Base-by-base conservation (phyloP, 2,888 invertebrate genomes). In the Lasioglossum leucozonium region DNA sequence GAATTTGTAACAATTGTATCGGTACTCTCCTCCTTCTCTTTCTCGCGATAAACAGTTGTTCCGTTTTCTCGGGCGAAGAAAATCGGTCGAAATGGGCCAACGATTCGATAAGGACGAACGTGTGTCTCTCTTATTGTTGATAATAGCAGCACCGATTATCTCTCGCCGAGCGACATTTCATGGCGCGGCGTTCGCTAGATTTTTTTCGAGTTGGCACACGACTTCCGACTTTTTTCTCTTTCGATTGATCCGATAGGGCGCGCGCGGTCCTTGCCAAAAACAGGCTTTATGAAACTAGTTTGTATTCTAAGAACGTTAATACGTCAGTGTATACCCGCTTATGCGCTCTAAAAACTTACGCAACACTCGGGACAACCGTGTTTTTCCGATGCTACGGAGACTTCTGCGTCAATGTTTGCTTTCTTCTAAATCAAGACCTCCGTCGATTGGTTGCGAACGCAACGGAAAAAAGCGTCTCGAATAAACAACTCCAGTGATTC, bases 251-350 rank as follows among this genome's bases (percentile, higher is more conserved):
- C 73, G 16, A 67, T 34, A 67, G 42, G 16, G 16, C 1, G 47
- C 10, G n/a, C n/a, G n/a, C n/a, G 37, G 34, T 42, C 11, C 22
- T 26, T 81, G 67, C 81, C 81, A 73, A 73, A 78, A 69, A 37
- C 6, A 40, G 51, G 22, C 74, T 75, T 62, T 65, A 75, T 30
- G 26, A 44, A 65, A 34, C 62, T 26, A 40, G 74, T 71, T 80
- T 37, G 37, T 71, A 81, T 62, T 72, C n/a, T 3, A 30, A 5
- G 47, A 42, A 34, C 47, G 75, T 81, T 65, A 55, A 55, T 67
- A 67, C 37, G 67, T 65, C 65, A 34, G 34, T 62, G 30, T 37
- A 42, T 42, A 80, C 67, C 11, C 16, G 26, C 47, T 67, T 37
- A 67, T 37, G 8, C 22, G 22, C 67, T 34, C 18, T 37, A 67